Base-by-base conservation (phyloP, 2,797 vertebrate species). In the Acipenser ruthenus region DNA sequence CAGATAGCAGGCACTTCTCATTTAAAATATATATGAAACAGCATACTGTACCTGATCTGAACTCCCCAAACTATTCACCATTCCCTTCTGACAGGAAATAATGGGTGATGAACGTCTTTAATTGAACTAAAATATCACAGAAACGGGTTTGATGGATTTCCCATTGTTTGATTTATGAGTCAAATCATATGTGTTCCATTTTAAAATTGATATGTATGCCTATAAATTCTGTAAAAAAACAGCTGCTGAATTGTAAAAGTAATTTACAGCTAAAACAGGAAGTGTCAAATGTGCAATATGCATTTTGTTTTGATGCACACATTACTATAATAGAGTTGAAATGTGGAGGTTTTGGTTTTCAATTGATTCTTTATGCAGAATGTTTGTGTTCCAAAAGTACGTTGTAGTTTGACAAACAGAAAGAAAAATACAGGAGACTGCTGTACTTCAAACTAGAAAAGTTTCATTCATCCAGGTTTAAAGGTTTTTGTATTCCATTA, bases 11-110 rank as follows among this genome's bases (percentile, higher is more conserved):
- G 18, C 18, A 37, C 37, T 37, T 37, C 37, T 37, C 37, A 37
- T 37, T 37, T 37, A 5, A 37, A 5, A 37, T 37, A 37, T 5
- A 37, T 37, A 37, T 37, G 37, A 37, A 37, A 37, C 37, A 37
- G 37, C 37, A 37, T 37, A 37, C 23, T 37, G 23, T 37, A 37
- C 23, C 23, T 37, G 23, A 37, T 37, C 23, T 37, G 2, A 37
- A 37, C 4, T 37, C 23, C 23, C 23, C 23, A 37, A 37, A 37
- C 23, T 37, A 37, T 37, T 37, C 23, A 37, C 23, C 6, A 58
- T 58, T 65, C 48, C 60, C 64, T 75, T 68, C 72, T 58, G 55
- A 58, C 12, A n/a, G 55, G 12, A 58, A 10, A 6, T 11, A 58
- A 58, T 58, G 12, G 55, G 55, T 58, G 55, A 58, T 58, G 55